These are phyloP conservation scores for Sminthurinus aureus DNA, from an alignment of 2,888 invertebrate species.

Conservation along the genomic window DNA sequence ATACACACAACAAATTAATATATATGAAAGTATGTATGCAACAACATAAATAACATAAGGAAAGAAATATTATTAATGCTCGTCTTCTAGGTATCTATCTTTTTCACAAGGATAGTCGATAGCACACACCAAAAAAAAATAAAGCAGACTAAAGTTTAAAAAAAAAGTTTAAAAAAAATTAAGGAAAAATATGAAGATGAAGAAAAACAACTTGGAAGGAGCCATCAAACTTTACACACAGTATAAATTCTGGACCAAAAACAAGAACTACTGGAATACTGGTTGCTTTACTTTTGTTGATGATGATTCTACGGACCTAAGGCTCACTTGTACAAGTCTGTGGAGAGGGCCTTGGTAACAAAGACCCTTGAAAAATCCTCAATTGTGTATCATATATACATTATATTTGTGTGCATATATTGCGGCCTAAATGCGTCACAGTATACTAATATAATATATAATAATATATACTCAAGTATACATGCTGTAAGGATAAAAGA, in stretches of 20 bases:
- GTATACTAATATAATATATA: no score
- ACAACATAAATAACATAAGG: no score
- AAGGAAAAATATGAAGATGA: neutral
- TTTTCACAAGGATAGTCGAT: neutral
- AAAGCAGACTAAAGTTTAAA: neutral
- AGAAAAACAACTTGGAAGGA: slow-evolving; percentile 7
- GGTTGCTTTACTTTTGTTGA: neutral
- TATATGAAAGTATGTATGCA: neutral
- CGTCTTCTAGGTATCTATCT: neutral
- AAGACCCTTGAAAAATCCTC: neutral
- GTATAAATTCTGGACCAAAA: neutral
- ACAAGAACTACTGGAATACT: neutral
- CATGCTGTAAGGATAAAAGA: no score
- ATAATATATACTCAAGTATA: no score
- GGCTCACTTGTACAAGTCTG: neutral
- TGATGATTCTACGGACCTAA: neutral
- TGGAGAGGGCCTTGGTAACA: neutral
- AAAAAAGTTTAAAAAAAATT: neutral
- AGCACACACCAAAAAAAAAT: slow-evolving; percentile 13
- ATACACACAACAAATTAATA: neutral
- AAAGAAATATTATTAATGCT: neutral
- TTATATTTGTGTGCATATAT: neutral
- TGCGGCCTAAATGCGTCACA: no score
- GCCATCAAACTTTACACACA: neutral
- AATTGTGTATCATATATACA: neutral